phyloP scores from a whole-genome alignment of 2,797 vertebrate genomes.

The Phalanger gymnotis region DNA sequence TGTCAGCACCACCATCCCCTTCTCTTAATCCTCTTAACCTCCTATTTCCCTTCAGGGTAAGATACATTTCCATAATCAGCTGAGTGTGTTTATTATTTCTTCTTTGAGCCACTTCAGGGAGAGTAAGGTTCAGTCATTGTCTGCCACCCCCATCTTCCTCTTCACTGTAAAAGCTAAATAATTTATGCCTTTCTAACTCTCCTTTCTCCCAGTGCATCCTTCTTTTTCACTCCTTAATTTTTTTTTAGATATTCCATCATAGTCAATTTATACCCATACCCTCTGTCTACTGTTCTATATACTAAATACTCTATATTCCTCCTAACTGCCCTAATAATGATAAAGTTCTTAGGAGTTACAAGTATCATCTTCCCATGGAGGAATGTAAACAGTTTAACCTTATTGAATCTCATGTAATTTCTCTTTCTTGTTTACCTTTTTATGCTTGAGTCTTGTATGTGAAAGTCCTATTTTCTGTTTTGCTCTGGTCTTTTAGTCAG shows the following conservation, averaged over 20 bases:
- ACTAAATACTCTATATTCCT: background rate
- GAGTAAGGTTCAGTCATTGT: background rate
- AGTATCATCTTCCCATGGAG: background rate
- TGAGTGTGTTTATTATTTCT: background rate
- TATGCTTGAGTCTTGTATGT: background rate
- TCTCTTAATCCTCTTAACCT: background rate
- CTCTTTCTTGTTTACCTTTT: background rate
- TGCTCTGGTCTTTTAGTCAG: too few species aligned
- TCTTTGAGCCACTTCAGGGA: background rate
- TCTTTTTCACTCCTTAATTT: background rate
- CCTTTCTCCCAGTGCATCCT: too few species aligned
- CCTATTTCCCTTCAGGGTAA: background rate
- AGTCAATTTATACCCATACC: background rate
- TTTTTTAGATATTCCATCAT: background rate
- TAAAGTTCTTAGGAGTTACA: background rate
- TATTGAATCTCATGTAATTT: background rate
- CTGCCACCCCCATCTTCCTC: background rate
- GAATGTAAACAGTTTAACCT: background rate
- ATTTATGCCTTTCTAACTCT: background rate
- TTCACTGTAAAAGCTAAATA: background rate
- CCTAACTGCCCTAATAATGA: background rate
- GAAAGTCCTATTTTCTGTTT: background rate
- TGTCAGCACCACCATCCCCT: background rate
- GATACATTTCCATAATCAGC: background rate
- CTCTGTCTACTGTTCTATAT: background rate